Evolutionary conservation across 1,140 invertebrate genomes (phyloP).

Genomic region (Rhopalosiphum padi): DNA sequence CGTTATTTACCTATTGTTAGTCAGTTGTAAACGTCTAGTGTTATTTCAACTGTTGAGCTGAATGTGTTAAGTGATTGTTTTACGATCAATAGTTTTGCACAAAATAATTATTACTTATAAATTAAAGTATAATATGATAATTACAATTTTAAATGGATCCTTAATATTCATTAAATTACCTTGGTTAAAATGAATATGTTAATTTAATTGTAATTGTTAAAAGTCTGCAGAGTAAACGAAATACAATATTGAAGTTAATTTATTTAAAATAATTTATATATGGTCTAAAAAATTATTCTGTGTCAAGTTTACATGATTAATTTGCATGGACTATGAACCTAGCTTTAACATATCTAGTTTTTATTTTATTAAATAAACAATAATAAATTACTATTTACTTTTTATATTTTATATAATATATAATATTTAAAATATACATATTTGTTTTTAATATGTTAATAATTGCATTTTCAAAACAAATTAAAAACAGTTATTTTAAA

Average conservation of each 20-base stretch:
- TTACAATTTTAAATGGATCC: slow-evolving; percentile 13
- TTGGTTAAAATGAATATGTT: slow-evolving; percentile 8
- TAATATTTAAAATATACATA: not conserved
- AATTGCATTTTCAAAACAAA: not conserved
- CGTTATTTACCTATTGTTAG: not conserved
- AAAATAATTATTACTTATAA: slow-evolving; percentile 24
- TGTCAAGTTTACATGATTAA: slow-evolving; percentile 1
- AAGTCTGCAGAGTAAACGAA: not conserved
- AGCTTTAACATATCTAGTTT: not conserved
- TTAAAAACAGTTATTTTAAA: not conserved
- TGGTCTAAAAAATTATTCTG: not conserved
- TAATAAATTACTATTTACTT: not conserved
- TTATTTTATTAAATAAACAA: not conserved
- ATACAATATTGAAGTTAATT: not conserved
- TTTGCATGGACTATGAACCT: not conserved
- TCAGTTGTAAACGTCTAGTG: not conserved
- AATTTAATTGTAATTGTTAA: not conserved
- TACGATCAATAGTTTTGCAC: not conserved
- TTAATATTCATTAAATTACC: slow-evolving; percentile 27
- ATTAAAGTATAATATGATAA: slow-evolving; percentile 8
- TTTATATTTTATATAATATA: not conserved
- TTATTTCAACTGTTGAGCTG: not conserved
- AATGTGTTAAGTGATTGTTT: not conserved
- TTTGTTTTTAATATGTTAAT: not conserved
- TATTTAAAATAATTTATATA: not conserved